A percentile compares a stretch with the other conserved stretches of the same genome.
phyloP scores from a whole-genome alignment of 2,888 invertebrate species.

The Nudaria mundana region DNA sequence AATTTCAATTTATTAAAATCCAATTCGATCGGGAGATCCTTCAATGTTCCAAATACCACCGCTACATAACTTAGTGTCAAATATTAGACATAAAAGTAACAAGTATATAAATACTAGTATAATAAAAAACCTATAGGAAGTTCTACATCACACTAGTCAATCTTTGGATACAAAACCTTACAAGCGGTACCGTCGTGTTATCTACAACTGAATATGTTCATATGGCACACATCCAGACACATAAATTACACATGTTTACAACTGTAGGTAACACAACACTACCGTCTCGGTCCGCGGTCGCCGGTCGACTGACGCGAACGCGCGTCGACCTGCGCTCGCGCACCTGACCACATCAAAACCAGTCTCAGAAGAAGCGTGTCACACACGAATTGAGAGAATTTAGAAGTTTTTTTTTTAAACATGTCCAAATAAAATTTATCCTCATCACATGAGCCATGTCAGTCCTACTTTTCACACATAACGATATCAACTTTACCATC shows the following conservation, averaged over 20 bases:
- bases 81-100: slow-evolving; percentile 60
- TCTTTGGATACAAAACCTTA: slow-evolving; percentile 78
- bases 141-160: slow-evolving; percentile 74
- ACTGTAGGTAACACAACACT: slow-evolving; percentile 24
- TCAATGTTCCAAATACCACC: slow-evolving; percentile 50
- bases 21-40: slow-evolving; percentile 66
- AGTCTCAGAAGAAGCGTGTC: slow-evolving; percentile 72
- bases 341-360: slow-evolving; percentile 50
- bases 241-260: neutral
- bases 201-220: slow-evolving; percentile 11
- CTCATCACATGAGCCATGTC: slow-evolving; percentile 76
- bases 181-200: slow-evolving; percentile 36
- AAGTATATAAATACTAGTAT: slow-evolving; percentile 71
- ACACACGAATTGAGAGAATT: slow-evolving; percentile 69
- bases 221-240: slow-evolving; percentile 2
- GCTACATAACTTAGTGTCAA: slow-evolving; percentile 58
- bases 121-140: slow-evolving; percentile 76
- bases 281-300: slow-evolving; percentile 24
- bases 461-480: slow-evolving; percentile 64
- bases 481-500: slow-evolving; percentile 61
- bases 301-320: neutral
- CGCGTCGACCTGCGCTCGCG: slow-evolving; percentile 12
- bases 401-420: slow-evolving; percentile 31
- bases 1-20: slow-evolving; percentile 24
- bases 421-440: slow-evolving; percentile 54